A percentile compares a stretch with the other conserved stretches of the same genome.
Evolutionary conservation across 2,113 vertebrate genomes (phyloP).

Genomic region (Pantherophis guttatus): DNA sequence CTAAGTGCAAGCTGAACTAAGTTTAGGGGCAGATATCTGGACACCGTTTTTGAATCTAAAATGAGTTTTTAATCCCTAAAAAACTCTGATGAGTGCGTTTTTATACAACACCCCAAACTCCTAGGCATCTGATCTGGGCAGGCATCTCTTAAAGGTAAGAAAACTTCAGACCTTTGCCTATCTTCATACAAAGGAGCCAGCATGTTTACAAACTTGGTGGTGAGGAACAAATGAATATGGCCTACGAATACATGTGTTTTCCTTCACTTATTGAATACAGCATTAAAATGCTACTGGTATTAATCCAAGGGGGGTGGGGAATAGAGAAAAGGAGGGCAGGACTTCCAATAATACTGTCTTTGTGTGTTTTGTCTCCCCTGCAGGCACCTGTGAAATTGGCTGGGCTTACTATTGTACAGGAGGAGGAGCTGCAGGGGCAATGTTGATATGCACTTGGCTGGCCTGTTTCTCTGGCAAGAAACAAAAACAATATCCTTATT

Average conservation of each 20-base stretch:
- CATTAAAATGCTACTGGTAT: neutral
- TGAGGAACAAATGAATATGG: too few relatives aligned
- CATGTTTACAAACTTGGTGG: neutral
- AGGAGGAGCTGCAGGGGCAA: conserved; percentile 79
- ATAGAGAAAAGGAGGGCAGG: neutral
- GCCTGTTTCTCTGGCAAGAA: conserved; percentile 96
- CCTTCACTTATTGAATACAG: neutral
- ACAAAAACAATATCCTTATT: conserved; percentile 97
- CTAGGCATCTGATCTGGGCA: neutral
- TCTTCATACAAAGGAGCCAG: neutral
- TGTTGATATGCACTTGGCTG: conserved; percentile 93
- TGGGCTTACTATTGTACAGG: conserved; percentile 97
- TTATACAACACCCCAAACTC: neutral
- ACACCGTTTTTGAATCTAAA: neutral
- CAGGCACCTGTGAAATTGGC: conserved; percentile 92
- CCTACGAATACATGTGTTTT: neutral
- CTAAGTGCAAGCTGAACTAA: neutral
- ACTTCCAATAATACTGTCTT: neutral
- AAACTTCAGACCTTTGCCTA: neutral
- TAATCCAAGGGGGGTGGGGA: neutral
- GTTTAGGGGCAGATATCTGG: too few relatives aligned
- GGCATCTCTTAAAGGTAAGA: neutral
- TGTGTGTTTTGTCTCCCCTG: conserved; percentile 28
- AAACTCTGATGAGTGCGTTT: neutral
- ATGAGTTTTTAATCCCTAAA: neutral